These are phyloP conservation scores for Tenthredo livida DNA, from an alignment of 2,888 invertebrate genomes.

Conservation along the genomic window DNA sequence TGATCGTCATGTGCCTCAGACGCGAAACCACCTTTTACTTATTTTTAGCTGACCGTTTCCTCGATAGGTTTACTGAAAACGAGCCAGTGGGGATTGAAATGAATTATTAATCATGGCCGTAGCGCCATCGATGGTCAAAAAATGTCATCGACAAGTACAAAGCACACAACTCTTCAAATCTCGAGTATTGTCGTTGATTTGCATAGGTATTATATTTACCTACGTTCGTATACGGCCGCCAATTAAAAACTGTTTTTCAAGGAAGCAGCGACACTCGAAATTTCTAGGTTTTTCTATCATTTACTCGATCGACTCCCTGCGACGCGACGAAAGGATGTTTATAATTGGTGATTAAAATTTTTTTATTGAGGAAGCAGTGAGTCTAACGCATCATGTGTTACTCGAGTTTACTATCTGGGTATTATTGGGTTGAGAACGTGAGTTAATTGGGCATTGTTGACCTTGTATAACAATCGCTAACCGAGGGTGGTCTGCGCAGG, in stretches of 20 bases:
- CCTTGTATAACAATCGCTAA: conserved; percentile 25
- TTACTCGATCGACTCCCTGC: not conserved
- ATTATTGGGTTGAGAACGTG: not conserved
- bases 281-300: not conserved
- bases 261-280: conserved; percentile 25
- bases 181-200: conserved; percentile 4
- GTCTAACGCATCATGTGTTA: not conserved
- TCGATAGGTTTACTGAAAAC: conserved; percentile 7
- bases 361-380: conserved; percentile 35
- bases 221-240: not conserved
- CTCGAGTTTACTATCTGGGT: not conserved
- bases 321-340: not conserved
- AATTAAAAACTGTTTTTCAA: conserved; percentile 21
- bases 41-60: not conserved
- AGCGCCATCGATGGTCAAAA: conserved; percentile 24
- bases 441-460: conserved; percentile 44
- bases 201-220: not conserved
- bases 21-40: not conserved
- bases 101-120: conserved; percentile 15
- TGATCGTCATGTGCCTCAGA: conserved; percentile 12
- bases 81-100: not conserved
- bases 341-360: conserved; percentile 48
- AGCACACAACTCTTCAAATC: not conserved
- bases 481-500: not conserved
- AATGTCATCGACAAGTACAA: conserved; percentile 4